Percentiles rank a stretch among this genome's conserved stretches.
These are phyloP conservation scores for Sciurus carolinensis DNA, from an alignment of 2,797 vertebrate genomes.

Conservation along the genomic window DNA sequence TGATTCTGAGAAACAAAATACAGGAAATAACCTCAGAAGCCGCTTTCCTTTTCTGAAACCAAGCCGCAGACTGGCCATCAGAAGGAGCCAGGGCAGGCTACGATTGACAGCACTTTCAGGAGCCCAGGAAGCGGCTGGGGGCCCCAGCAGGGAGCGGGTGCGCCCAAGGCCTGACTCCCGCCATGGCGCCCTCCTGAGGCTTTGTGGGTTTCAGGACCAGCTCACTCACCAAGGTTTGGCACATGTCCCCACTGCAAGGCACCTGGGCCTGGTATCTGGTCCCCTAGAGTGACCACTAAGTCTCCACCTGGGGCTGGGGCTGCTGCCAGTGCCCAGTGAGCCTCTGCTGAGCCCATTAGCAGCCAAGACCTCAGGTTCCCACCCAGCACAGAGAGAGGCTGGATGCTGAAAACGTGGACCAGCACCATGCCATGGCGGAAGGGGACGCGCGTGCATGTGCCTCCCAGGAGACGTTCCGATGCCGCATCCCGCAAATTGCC, in stretches of 20 bases:
- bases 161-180: no score
- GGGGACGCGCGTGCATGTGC: background rate
- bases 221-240: background rate
- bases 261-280: no score
- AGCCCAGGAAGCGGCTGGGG: rapidly evolving
- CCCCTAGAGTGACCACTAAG: no score
- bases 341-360: rapidly evolving
- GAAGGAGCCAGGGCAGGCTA: rapidly evolving
- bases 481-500: no score
- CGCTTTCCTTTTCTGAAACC: background rate
- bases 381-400: rapidly evolving
- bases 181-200: rapidly evolving
- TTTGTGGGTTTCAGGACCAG: no score
- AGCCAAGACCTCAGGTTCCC: background rate
- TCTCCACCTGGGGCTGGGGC: background rate
- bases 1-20: background rate
- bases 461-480: rapidly evolving
- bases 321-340: rapidly evolving
- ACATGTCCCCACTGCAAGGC: rapidly evolving
- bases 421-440: no score
- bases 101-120: rapidly evolving
- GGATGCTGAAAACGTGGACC: rapidly evolving
- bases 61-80: rapidly evolving
- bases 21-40: background rate
- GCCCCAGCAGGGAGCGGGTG: background rate